phyloP scores from a whole-genome alignment of 2,888 invertebrate species.

The Oxytorus armatus region DNA sequence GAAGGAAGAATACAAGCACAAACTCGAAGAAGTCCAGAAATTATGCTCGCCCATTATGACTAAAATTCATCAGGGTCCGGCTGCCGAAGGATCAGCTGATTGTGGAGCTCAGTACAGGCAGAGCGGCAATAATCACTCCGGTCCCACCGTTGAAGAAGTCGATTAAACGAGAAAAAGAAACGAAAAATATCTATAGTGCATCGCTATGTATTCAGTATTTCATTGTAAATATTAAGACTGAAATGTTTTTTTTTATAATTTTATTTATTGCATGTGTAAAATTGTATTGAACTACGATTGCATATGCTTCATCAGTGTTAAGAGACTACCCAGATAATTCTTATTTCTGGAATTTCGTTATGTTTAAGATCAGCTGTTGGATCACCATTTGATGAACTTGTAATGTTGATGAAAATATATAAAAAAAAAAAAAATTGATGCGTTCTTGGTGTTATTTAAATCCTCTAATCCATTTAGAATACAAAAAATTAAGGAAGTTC shows the following conservation, averaged over 20 bases:
- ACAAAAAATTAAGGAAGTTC: no score
- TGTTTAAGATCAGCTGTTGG: conserved; percentile 11
- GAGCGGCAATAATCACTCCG: conserved; percentile 83
- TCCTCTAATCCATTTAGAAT: no score
- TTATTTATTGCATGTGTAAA: no score
- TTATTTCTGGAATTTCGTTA: conserved; percentile 20
- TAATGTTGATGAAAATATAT: neutral
- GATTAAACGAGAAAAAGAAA: no score
- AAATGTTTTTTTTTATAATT: conserved; percentile 13
- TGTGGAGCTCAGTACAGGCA: conserved; percentile 77
- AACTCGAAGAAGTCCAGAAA: conserved; percentile 86
- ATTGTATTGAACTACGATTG: no score
- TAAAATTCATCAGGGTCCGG: conserved; percentile 85
- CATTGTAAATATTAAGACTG: conserved; percentile 53
- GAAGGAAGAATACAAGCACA: conserved; percentile 88
- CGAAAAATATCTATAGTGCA: conserved; percentile 69
- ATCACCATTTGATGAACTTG: neutral
- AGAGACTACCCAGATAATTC: conserved; percentile 25
- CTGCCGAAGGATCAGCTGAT: conserved; percentile 75
- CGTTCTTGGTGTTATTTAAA: no score
- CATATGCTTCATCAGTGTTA: no score
- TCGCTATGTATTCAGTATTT: conserved; percentile 27
- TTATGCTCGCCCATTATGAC: conserved; percentile 87
- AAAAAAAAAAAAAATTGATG: neutral
- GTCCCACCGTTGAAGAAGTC: conserved; percentile 90